Evolutionary conservation across 2,113 vertebrate species (phyloP).

Genomic region (Apus apus): DNA sequence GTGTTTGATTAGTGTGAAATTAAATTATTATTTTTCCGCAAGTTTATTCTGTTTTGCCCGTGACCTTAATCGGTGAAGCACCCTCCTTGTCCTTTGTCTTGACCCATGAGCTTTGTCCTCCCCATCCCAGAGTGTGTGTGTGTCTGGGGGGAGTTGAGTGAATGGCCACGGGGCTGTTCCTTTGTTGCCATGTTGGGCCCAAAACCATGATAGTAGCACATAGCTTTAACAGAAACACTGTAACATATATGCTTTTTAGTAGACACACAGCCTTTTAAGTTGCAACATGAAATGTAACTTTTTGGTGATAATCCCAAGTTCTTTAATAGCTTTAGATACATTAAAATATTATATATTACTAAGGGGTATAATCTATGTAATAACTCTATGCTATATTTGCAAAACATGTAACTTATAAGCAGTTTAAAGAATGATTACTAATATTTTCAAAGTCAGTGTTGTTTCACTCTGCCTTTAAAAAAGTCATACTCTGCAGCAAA

Average conservation of each 20-base stretch:
- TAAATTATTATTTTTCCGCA: too few species aligned
- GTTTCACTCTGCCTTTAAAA: not conserved
- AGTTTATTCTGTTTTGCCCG: too few species aligned
- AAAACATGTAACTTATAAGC: not conserved
- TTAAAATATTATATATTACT: not conserved
- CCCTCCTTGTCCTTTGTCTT: too few species aligned
- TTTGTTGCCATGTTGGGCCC: too few species aligned
- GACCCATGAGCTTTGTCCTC: too few species aligned
- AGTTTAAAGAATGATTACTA: not conserved
- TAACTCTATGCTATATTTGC: not conserved
- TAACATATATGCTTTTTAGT: not conserved
- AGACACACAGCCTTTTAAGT: rapidly evolving
- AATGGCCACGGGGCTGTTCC: too few species aligned
- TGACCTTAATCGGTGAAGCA: too few species aligned
- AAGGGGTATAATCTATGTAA: not conserved
- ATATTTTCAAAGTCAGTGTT: not conserved
- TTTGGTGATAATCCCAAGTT: not conserved
- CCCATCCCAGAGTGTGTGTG: too few species aligned
- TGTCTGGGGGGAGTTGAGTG: too few species aligned
- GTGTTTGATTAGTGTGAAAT: too few species aligned
- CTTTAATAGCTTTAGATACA: not conserved
- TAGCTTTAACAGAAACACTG: not conserved
- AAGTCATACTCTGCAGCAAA: not conserved
- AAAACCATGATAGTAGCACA: not conserved
- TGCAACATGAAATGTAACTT: not conserved